Evolutionary conservation across 2,888 invertebrate species (phyloP), one percentile per base, ranked within the genome.

Genomic region (Corbicula japonica): DNA sequence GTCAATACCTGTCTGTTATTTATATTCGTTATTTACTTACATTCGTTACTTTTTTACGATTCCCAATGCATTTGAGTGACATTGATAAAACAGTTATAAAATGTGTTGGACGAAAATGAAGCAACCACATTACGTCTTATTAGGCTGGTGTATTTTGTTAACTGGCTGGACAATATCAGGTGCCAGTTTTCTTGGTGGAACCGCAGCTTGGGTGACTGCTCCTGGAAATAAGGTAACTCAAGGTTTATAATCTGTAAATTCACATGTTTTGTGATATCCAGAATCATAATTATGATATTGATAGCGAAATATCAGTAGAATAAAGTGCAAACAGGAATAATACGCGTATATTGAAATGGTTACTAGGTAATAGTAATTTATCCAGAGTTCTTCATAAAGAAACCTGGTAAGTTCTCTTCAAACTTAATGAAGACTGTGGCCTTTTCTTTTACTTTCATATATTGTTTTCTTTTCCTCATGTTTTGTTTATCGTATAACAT

Each of bases 171-270:
- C 35, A 3, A 6, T 38, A 2, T 34, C 32, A 23, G 6, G 38
- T 38, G 52, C 38, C 1, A 34, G 30, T 1, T 66, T 66, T 41
- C 30, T 66, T 0, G 66, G 66, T 12, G 66, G 66, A 4, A 66
- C 66, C 28, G 21, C 54, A 30, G 52, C 41, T 10, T 66, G 66
- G 66, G 35, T 41, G 1, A 23, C 28, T 12, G 21, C 62, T 12
- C 3, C 48, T 0, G n/a, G n/a, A 26, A 30, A 54, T 15, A 28
- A 26, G 26, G 66, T 66, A 41, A 66, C 54, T 66, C 2, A 10
- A 54, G 8, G 3, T 26, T 52, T 23, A 5, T 15, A 23, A 26
- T 26, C 32, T 23, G 28, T 54, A 4, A 4, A 18, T 18, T 41
- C 41, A 41, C 15, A 41, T 41, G 15, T 41, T 41, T 10, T 12